Conservation (phyloP, 2,888 invertebrate genomes). For the Pimpla rufipes region DNA sequence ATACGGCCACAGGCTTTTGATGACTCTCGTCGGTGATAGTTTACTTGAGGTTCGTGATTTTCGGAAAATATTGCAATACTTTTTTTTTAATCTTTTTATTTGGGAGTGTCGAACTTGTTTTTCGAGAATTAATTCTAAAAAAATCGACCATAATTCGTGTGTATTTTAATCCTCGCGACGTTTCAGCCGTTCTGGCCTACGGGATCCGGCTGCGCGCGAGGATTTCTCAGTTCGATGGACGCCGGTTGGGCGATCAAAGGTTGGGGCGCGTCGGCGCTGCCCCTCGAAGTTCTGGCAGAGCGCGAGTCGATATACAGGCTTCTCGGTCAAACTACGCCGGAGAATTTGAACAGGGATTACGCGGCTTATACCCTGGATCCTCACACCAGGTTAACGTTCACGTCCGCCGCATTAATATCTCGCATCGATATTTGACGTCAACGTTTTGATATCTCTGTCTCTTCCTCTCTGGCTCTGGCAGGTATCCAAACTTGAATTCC, state of each 20-base stretch:
- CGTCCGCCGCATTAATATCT: neutral
- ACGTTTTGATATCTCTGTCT: constrained; percentile 31
- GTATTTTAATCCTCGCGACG: constrained; percentile 3
- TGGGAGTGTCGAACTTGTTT: no score
- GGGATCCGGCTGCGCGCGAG: constrained; percentile 98
- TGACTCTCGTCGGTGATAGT: constrained; percentile 98
- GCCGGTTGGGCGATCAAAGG: constrained; percentile 97
- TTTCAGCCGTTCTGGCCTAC: constrained; percentile 98
- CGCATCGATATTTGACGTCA: neutral
- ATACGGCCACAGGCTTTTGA: constrained; percentile 92
- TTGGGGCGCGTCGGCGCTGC: constrained; percentile 91
- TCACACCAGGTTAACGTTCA: constrained; percentile 88
- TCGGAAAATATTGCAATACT: neutral
- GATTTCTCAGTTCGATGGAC: constrained; percentile 98
- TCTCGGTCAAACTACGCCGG: constrained; percentile 96
- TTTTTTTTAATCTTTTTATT: no score
- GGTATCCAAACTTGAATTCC: constrained; percentile 93
- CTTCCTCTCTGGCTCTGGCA: constrained; percentile 60
- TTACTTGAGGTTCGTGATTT: constrained; percentile 91
- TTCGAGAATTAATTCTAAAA: neutral
- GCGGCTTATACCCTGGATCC: constrained; percentile 95
- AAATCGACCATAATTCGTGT: neutral
- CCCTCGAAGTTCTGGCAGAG: constrained; percentile 96
- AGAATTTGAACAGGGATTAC: constrained; percentile 96
- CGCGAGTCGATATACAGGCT: constrained; percentile 97